Base-by-base conservation (phyloP, 2,888 invertebrate species). In the Laothoe populi region DNA sequence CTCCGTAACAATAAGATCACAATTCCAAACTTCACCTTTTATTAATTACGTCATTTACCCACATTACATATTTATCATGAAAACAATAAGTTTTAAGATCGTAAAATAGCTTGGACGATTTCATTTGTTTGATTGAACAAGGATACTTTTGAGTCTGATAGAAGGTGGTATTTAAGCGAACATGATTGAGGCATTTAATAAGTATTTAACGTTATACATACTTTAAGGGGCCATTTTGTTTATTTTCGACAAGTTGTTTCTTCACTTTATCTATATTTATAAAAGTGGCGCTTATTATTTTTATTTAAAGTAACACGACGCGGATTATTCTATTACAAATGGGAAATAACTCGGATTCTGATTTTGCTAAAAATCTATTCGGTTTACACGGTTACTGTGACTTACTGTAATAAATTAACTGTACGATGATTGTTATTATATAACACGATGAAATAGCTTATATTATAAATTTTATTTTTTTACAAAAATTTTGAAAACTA, bases 1-100 rank as follows among this genome's bases (percentile, higher is more conserved):
- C 61, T 60, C 63, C 31, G 31, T 62, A 63, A 58, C 42, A 38
- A 53, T 60, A 59, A 21, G 61, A 61, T 60, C 59, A 59, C 59
- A 59, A 61, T 59, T 46, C 49, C 23, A 16, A 38, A 31, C 7
- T 31, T 8, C 31, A 31, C 31, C 31, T 31, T n/a, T 31, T 31
- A 5, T 31, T 4, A 4, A 31, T 31, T n/a, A n/a, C n/a, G n/a
- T n/a, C n/a, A n/a, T n/a, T n/a, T n/a, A n/a, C 31, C 62, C 53
- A 63, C 53, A 31, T 58, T 49, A 59, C 35, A 58, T 16, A 46
- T 49, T 31, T 49, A 24, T 35, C 19, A 31, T 21, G 57, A n/a
- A 58, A 58, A 38, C 16, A 40, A 38, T 38, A 57, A 8, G 4
- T 42, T 53, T 19, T 35, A 19, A 53, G 35, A 53, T 4, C 19